Evolutionary conservation across 1,140 invertebrate genomes (phyloP).

Genomic region (Cylas formicarius): DNA sequence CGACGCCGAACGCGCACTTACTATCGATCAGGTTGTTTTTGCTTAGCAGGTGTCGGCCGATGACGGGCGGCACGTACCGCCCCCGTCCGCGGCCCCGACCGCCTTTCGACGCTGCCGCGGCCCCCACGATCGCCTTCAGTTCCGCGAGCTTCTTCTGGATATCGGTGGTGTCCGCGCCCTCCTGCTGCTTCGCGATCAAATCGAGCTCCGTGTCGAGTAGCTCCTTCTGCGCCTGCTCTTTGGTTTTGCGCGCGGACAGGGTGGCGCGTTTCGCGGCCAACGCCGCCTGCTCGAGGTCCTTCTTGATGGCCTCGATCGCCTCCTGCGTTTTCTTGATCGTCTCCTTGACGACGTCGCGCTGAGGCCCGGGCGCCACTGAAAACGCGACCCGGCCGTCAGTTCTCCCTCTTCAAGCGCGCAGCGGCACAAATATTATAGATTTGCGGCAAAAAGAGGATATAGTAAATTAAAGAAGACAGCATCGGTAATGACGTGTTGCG

Average conservation of each 20-base stretch:
- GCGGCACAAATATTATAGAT: neutral
- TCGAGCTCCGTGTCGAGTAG: slow-evolving; percentile 84
- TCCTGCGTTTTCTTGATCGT: slow-evolving; percentile 70
- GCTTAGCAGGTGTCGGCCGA: slow-evolving; percentile 34
- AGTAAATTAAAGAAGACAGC: too few relatives aligned
- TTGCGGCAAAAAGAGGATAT: too few relatives aligned
- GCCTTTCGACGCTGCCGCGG: slow-evolving; percentile 17
- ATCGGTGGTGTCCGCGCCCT: slow-evolving; percentile 59
- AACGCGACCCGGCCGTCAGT: too few relatives aligned
- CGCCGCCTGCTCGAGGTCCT: slow-evolving; percentile 46
- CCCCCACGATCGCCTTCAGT: slow-evolving; percentile 56
- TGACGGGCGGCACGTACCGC: slow-evolving; percentile 39
- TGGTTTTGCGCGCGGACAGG: slow-evolving; percentile 43
- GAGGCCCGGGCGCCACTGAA: slow-evolving; percentile 48
- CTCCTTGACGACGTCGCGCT: slow-evolving; percentile 59
- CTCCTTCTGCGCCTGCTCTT: slow-evolving; percentile 47
- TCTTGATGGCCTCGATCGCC: slow-evolving; percentile 68
- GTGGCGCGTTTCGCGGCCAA: slow-evolving; percentile 21
- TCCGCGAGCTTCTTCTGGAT: slow-evolving; percentile 65
- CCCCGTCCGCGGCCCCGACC: slow-evolving; percentile 22
- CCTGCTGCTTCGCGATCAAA: slow-evolving; percentile 74
- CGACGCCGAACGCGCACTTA: slow-evolving; percentile 15
- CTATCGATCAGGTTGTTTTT: slow-evolving; percentile 38
- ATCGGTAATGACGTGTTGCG: too few relatives aligned
- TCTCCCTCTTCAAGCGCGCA: neutral